Conservation (phyloP, 2,797 vertebrate species). For the Scarus forsteni region DNA sequence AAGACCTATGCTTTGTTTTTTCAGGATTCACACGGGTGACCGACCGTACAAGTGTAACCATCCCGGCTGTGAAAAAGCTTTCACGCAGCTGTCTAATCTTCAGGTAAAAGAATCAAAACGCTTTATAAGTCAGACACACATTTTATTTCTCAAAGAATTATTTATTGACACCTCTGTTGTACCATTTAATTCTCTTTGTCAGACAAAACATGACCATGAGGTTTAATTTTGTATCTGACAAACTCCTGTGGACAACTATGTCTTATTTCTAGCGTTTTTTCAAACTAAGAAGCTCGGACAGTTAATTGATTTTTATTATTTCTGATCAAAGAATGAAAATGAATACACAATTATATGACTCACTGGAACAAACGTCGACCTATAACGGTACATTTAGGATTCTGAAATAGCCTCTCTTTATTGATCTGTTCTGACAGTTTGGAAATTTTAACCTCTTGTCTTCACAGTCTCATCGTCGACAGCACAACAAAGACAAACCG, state of each 20-base stretch:
- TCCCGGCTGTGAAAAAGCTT: constrained; percentile 97
- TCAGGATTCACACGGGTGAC: constrained; percentile 96
- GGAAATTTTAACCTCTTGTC: neutral
- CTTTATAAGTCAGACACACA: neutral
- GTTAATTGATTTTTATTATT: no score
- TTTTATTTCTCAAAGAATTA: no score
- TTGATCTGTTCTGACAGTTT: neutral
- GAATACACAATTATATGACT: no score
- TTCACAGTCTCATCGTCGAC: constrained; percentile 94
- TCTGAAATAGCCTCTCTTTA: neutral
- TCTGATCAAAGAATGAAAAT: no score
- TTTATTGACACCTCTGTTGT: no score
- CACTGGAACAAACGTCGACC: no score
- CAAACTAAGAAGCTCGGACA: no score
- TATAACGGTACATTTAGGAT: neutral
- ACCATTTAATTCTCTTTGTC: neutral
- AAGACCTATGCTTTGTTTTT: neutral
- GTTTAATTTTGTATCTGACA: no score
- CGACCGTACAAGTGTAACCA: constrained; percentile 97
- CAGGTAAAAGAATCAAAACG: constrained; percentile 83
- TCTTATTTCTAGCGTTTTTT: no score
- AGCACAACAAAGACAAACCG: constrained; percentile 99
- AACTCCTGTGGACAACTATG: no score
- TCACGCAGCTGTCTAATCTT: constrained; percentile 97
- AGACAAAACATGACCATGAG: neutral